These are phyloP conservation scores for Heliconius ismenius DNA, from an alignment of 2,888 invertebrate genomes.

Conservation along the genomic window DNA sequence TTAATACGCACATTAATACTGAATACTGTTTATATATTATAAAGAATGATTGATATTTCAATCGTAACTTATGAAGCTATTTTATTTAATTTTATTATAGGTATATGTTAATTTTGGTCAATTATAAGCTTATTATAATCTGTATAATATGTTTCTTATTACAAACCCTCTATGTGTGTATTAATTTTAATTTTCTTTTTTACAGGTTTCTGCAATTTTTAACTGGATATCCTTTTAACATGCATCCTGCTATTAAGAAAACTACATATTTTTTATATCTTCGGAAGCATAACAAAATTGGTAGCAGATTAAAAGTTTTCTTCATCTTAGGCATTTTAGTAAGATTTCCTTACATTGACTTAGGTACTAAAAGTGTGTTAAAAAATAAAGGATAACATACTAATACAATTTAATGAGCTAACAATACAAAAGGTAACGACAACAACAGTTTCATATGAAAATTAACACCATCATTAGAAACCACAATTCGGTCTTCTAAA, in stretches of 20 bases:
- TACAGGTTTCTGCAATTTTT: too few relatives aligned
- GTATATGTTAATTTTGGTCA: too few relatives aligned
- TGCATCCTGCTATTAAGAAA: too few relatives aligned
- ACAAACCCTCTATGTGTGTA: too few relatives aligned
- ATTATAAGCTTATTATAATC: too few relatives aligned
- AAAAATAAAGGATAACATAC: neutral
- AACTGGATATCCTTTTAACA: too few relatives aligned
- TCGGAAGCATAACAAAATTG: too few relatives aligned
- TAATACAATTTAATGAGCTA: constrained; percentile 7
- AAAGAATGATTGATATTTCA: constrained; percentile 13
- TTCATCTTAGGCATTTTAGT: too few relatives aligned
- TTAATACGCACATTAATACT: constrained; percentile 11
- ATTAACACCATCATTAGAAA: constrained; percentile 13
- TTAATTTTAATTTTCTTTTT: too few relatives aligned
- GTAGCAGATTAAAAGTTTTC: too few relatives aligned
- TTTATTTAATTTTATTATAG: constrained; percentile 9
- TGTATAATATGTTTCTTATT: too few relatives aligned
- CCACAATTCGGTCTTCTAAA: constrained; percentile 4
- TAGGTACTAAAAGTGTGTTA: neutral
- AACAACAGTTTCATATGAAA: constrained; percentile 11
- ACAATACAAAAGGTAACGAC: constrained; percentile 12
- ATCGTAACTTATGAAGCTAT: neutral
- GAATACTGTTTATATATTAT: constrained; percentile 1
- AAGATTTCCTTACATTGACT: neutral
- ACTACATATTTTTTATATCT: too few relatives aligned